phyloP scores from a whole-genome alignment of 2,113 vertebrate species.

The Phainopepla nitens region DNA sequence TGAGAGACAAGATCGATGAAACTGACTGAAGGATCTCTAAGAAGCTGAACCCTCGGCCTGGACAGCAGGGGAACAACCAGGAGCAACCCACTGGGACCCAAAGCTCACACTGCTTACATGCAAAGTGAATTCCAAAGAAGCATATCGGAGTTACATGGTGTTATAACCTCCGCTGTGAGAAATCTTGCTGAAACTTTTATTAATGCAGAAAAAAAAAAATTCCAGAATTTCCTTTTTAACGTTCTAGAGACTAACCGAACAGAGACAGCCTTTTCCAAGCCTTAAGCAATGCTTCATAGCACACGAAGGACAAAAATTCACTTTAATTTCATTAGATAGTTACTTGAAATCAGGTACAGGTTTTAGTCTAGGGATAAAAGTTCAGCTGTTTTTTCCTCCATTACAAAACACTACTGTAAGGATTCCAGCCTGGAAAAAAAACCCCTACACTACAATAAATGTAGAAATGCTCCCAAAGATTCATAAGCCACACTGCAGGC shows the following conservation, averaged over 20 bases:
- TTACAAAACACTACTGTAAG: not conserved
- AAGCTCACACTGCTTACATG: not conserved
- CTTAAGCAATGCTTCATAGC: not conserved
- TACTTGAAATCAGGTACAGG: not conserved
- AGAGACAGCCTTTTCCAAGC: not conserved
- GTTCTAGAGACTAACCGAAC: not conserved
- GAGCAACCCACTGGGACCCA: not conserved
- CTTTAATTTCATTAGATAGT: not conserved
- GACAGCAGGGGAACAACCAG: not conserved
- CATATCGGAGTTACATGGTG: accelerated
- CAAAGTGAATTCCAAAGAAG: not conserved
- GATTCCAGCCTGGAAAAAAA: not conserved
- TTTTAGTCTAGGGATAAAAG: not conserved
- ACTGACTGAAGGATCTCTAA: not conserved
- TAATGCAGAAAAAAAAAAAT: not conserved
- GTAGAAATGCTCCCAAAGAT: not conserved
- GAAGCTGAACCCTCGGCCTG: not conserved
- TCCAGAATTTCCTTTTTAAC: not conserved
- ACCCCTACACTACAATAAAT: accelerated
- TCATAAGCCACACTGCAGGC: not conserved
- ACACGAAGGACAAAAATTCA: not conserved
- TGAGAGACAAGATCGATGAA: accelerated
- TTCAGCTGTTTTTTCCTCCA: not conserved
- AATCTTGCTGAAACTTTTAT: not conserved
- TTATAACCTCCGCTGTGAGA: not conserved